Percentiles rank a stretch among this genome's conserved stretches.
These are phyloP conservation scores for Melanotaenia maccullochi DNA, from an alignment of 2,797 vertebrate species.

Conservation along the genomic window DNA sequence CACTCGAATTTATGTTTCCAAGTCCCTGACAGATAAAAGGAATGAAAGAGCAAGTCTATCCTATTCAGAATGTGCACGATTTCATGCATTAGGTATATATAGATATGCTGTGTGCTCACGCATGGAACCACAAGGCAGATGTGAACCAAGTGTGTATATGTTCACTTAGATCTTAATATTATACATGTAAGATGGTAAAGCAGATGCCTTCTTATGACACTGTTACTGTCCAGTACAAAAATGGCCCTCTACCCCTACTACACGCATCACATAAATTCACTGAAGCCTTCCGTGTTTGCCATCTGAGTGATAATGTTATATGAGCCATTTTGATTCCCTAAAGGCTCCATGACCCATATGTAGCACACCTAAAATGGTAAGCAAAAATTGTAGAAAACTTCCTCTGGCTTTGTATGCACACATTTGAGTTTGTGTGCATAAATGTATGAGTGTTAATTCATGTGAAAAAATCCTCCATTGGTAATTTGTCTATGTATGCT, in stretches of 20 bases:
- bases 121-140: constrained; percentile 1
- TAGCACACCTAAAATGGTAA: constrained; percentile 63
- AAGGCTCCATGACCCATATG: constrained; percentile 54
- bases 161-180: constrained; percentile 28
- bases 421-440: constrained; percentile 23
- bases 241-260: constrained; percentile 15
- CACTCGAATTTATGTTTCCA: constrained; percentile 28
- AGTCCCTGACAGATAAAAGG: background rate
- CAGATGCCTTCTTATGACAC: constrained; percentile 28
- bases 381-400: constrained; percentile 50
- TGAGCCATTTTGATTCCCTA: constrained; percentile 60
- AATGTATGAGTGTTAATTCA: constrained; percentile 38
- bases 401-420: constrained; percentile 33
- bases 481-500: background rate
- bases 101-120: constrained; percentile 33
- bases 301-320: constrained; percentile 74
- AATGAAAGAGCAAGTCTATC: constrained; percentile 11
- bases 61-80: constrained; percentile 1
- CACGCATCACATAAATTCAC: constrained; percentile 50
- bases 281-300: constrained; percentile 54
- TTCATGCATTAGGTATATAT: constrained; percentile 24
- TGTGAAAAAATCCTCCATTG: constrained; percentile 16
- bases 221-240: constrained; percentile 27
- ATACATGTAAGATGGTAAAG: constrained; percentile 32
- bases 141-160: background rate